A percentile compares a stretch with the other conserved stretches of the same genome.
phyloP scores from a whole-genome alignment of 2,113 vertebrate genomes.

The Petrocephalus zakoni region DNA sequence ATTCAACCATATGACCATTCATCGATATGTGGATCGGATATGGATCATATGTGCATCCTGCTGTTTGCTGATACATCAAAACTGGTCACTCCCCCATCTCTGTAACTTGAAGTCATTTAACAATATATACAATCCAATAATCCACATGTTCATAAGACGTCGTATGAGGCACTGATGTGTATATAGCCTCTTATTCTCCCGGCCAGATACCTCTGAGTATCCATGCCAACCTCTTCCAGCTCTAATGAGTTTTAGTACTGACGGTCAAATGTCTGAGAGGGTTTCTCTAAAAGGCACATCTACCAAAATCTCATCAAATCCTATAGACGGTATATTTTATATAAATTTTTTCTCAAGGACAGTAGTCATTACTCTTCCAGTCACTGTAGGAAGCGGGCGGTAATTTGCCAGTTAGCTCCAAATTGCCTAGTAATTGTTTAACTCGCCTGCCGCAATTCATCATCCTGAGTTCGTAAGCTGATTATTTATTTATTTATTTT shows the following conservation, averaged over 20 bases:
- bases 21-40: neutral
- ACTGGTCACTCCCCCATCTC: neutral
- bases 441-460: slow-evolving; percentile 55
- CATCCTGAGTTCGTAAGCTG: slow-evolving; percentile 53
- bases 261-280: neutral
- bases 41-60: neutral
- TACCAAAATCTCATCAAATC: slow-evolving; percentile 5
- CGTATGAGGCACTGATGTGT: neutral
- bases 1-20: neutral
- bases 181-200: neutral
- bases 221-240: neutral
- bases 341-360: slow-evolving; percentile 24
- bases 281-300: neutral
- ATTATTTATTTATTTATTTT: neutral
- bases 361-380: slow-evolving; percentile 43
- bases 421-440: slow-evolving; percentile 58
- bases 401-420: slow-evolving; percentile 43
- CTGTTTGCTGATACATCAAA: neutral
- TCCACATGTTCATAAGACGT: neutral
- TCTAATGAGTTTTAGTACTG: neutral
- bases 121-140: neutral
- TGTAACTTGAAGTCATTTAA: neutral
- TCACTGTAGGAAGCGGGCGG: slow-evolving; percentile 34
- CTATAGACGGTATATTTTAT: slow-evolving; percentile 3
- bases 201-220: neutral